A percentile compares a stretch with the other conserved stretches of the same genome.
Evolutionary conservation across 1,140 invertebrate species (phyloP).

Genomic region (Pogonomyrmex barbatus): DNA sequence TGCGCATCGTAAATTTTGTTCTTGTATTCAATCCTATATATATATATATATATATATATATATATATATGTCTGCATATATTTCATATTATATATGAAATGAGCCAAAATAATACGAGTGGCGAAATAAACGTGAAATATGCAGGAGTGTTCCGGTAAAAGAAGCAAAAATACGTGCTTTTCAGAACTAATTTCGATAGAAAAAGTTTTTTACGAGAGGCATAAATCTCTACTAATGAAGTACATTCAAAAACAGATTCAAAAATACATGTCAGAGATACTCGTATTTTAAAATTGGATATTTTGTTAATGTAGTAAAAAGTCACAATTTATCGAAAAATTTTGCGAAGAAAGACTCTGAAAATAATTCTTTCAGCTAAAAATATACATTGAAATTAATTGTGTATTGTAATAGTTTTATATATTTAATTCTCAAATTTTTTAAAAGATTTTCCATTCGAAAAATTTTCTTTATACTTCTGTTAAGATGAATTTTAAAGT

Average conservation of each 20-base stretch:
- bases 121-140: conserved; percentile 15
- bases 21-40: background rate
- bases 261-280: conserved; percentile 14
- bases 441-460: background rate
- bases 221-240: background rate
- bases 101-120: background rate
- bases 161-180: background rate
- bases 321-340: background rate
- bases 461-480: background rate
- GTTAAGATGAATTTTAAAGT: background rate
- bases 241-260: background rate
- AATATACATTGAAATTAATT: background rate
- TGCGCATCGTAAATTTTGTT: conserved; percentile 6
- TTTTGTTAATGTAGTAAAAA: background rate
- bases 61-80: no score
- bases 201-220: background rate
- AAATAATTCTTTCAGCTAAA: background rate
- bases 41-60: no score
- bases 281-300: background rate
- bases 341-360: background rate
- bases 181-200: background rate
- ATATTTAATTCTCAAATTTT: no score
- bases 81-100: background rate
- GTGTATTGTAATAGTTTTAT: background rate
- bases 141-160: background rate